Evolutionary conservation across 2,113 vertebrate species (phyloP).

Genomic region (Spermophilus dauricus): DNA sequence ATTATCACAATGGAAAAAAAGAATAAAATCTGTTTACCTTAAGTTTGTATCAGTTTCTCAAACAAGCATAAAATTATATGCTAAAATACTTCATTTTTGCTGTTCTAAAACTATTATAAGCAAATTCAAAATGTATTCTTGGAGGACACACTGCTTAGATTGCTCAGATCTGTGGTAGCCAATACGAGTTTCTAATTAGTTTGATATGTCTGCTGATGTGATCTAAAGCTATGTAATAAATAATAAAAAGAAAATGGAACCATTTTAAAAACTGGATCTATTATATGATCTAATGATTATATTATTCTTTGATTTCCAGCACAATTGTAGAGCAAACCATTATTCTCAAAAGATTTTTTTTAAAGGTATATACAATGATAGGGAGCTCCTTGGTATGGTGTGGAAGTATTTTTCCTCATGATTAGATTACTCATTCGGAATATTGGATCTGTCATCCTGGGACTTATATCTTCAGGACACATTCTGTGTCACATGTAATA

Average conservation of each 20-base stretch:
- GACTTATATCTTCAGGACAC: not conserved
- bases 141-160: not conserved
- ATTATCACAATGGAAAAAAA: constrained; percentile 28
- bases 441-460: not conserved
- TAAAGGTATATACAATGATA: not conserved
- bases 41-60: constrained; percentile 71
- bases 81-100: not conserved
- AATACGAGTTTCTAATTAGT: not conserved
- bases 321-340: constrained; percentile 24
- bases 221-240: not conserved
- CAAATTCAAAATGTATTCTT: constrained; percentile 61
- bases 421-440: constrained; percentile 47
- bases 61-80: not conserved
- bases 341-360: constrained; percentile 43
- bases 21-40: constrained; percentile 58
- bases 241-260: not conserved
- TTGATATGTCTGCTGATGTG: not conserved
- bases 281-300: constrained; percentile 6
- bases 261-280: not conserved
- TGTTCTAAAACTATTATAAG: not conserved
- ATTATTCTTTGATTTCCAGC: not conserved
- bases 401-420: not conserved
- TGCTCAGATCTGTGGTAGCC: not conserved
- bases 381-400: not conserved
- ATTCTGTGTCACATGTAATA: not conserved